These are phyloP conservation scores for Bombus turneri DNA, from an alignment of 1,140 invertebrate species.

Conservation along the genomic window DNA sequence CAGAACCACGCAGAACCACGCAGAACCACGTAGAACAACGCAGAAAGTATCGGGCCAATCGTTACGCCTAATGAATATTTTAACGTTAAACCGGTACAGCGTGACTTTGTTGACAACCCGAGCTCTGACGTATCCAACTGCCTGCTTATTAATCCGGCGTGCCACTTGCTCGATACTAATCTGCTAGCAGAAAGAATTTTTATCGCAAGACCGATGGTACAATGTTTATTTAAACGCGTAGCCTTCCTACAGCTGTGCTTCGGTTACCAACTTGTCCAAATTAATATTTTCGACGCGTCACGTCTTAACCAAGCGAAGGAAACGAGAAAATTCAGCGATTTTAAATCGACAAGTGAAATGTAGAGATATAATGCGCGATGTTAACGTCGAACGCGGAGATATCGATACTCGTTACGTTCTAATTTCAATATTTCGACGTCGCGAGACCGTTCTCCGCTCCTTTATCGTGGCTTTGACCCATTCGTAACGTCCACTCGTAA, in stretches of 20 bases:
- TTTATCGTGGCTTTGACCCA: too few species aligned
- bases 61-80: constrained; percentile 42
- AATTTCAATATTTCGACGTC: too few species aligned
- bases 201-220: too few species aligned
- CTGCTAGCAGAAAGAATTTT: neutral
- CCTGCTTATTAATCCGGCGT: constrained; percentile 1
- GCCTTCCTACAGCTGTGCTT: neutral
- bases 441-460: too few species aligned
- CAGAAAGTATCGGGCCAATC: constrained; percentile 17
- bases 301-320: neutral
- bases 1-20: neutral
- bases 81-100: constrained; percentile 42
- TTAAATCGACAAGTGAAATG: neutral
- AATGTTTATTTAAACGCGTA: neutral
- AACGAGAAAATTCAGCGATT: neutral
- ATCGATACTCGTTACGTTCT: too few species aligned
- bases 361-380: too few species aligned
- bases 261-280: neutral
- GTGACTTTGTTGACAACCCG: neutral
- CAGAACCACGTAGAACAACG: neutral
- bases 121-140: neutral
- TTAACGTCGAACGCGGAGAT: too few species aligned
- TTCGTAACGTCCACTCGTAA: too few species aligned
- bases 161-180: neutral
- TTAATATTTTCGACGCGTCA: neutral